Evolutionary conservation across 1,140 invertebrate genomes (phyloP), one percentile per base, ranked within the genome.

Genomic region (Drosophila saltans): DNA sequence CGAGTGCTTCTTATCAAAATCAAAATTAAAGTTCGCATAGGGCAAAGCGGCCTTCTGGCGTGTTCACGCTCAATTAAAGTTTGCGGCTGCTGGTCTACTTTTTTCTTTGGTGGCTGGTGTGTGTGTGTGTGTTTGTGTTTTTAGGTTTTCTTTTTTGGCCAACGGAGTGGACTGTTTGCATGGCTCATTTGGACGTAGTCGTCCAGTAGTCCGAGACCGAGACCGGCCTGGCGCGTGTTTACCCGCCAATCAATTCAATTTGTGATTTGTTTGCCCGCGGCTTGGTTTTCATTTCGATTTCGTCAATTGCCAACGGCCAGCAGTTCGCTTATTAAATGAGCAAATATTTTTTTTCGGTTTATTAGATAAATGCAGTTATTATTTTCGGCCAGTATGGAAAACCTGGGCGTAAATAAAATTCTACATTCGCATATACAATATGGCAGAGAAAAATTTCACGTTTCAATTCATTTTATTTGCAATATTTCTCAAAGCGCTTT

Each of bases 41-140:
- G 9, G 26, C 33, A 5, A 52, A 33, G 39, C 30, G 43, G 59
- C 56, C 67, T 77, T 84, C 73, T 80, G 59, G 75, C 66, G 70
- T 80, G 69, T 80, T 81, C 71, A 85, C 69, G 81, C 72, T 70
- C 81, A 85, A 85, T 85, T 78, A 81, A 60, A 63, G 70, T 64
- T 52, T 65, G 80, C 64, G 80, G 75, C 78, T 55, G 59, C 1
- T 64, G 57, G 33, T 56, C 36, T 40, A 36, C 56, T 68, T 52
- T 30, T 33, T 57, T 66, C 28, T 39, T 16, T 16, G 16, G 16
- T 16, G 16, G 16, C 16, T 16, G 16, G 16, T 16, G 16, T 16
- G 16, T 16, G 16, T 16, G 16, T 16, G 16, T 16, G 16, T 16
- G 16, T 16, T 16, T 16, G 16, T 16, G 16, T 16, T 16, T 30